Conservation (phyloP, 2,888 invertebrate species). For the Eupithecia subfuscata region DNA sequence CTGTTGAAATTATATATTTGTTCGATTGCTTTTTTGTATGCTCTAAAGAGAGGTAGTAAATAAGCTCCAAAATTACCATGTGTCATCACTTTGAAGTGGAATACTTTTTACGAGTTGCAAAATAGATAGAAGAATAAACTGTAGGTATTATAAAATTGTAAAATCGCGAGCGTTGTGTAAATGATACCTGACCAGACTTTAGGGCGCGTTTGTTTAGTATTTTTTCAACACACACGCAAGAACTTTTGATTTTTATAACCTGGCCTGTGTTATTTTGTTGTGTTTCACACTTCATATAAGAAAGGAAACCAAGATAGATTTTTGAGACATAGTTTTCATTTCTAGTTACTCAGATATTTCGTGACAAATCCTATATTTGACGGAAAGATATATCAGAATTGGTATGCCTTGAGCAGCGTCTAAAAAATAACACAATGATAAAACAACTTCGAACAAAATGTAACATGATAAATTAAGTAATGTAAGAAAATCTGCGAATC, state of each 20-base stretch:
- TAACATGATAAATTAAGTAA: conserved; percentile 14
- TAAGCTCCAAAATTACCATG: not conserved
- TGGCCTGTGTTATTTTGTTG: not conserved
- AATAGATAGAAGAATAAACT: too few species aligned
- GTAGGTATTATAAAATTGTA: too few species aligned
- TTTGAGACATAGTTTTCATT: too few species aligned
- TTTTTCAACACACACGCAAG: not conserved
- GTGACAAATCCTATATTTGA: not conserved
- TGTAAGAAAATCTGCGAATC: conserved; percentile 52
- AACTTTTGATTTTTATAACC: not conserved
- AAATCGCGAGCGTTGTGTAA: too few species aligned
- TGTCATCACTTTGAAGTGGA: not conserved
- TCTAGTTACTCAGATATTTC: not conserved
- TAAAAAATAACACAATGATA: not conserved
- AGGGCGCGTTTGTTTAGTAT: not conserved
- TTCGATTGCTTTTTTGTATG: not conserved
- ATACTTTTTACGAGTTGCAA: not conserved
- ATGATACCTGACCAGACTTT: too few species aligned
- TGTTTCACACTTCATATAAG: not conserved
- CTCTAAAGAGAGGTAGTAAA: not conserved
- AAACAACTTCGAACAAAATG: conserved; percentile 46
- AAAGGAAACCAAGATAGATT: not conserved
- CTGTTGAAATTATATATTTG: not conserved
- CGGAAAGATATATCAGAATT: not conserved
- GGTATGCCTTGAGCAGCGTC: not conserved